These are phyloP conservation scores for Enteromius argenteus DNA, from an alignment of 2,797 vertebrate genomes.

Conservation along the genomic window DNA sequence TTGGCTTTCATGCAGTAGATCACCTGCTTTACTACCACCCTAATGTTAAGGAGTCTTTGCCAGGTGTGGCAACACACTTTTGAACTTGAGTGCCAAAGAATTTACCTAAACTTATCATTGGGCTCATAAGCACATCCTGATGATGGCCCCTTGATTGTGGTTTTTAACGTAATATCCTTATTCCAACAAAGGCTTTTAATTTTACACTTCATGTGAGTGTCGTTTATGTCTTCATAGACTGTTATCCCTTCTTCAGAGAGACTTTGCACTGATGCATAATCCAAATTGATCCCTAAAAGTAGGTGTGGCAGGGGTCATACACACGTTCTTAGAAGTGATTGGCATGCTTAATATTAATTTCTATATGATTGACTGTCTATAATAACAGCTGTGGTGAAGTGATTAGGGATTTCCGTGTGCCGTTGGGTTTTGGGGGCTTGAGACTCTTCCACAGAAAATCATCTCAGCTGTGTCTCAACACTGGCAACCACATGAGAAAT, in stretches of 20 bases:
- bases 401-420: slow-evolving; percentile 52
- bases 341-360: slow-evolving; percentile 9
- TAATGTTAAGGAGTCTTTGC: not conserved
- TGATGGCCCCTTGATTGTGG: slow-evolving; percentile 8
- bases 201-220: not conserved
- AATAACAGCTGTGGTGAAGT: slow-evolving; percentile 49
- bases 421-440: slow-evolving; percentile 37
- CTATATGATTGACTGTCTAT: not conserved
- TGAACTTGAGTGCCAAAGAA: slow-evolving; percentile 11
- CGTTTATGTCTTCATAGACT: not conserved
- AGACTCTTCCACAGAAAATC: slow-evolving; percentile 53
- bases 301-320: not conserved
- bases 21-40: not conserved
- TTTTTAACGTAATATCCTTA: not conserved
- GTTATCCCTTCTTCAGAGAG: slow-evolving; percentile 2
- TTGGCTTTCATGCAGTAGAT: slow-evolving; percentile 12
- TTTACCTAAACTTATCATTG: not conserved
- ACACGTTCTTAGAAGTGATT: not conserved
- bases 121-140: not conserved
- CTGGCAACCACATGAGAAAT: slow-evolving; percentile 7
- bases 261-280: not conserved
- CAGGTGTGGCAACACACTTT: not conserved
- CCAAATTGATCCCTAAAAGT: not conserved
- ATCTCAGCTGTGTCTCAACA: slow-evolving; percentile 44
- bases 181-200: slow-evolving; percentile 25